Conservation (phyloP, 2,888 invertebrate species). For the Drosophila paramelanica region DNA sequence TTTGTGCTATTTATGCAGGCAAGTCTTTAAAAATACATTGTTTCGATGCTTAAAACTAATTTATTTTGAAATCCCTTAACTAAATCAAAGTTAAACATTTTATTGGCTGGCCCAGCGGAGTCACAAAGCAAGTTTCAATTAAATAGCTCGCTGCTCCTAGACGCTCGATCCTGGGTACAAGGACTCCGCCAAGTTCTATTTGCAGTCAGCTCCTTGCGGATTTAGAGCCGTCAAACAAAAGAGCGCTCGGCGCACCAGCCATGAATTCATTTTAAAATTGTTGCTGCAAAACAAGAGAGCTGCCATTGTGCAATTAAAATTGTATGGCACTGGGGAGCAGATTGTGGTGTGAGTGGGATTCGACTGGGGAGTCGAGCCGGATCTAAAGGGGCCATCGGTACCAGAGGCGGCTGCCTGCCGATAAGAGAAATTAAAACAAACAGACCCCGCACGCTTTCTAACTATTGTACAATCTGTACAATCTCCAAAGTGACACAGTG, state of each 20-base stretch:
- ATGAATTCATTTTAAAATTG: slow-evolving; percentile 80
- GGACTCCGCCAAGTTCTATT: slow-evolving; percentile 21
- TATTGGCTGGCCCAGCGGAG: slow-evolving; percentile 74
- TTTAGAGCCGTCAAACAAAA: slow-evolving; percentile 73
- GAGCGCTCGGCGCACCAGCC: slow-evolving; percentile 61
- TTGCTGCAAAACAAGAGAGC: slow-evolving; percentile 71
- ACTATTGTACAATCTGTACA: slow-evolving; percentile 70
- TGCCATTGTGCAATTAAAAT: slow-evolving; percentile 81
- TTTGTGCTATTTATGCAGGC: too few species aligned
- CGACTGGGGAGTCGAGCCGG: slow-evolving; percentile 6
- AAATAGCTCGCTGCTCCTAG: slow-evolving; percentile 60
- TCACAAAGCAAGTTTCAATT: slow-evolving; percentile 80
- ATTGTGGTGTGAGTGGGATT: slow-evolving; percentile 9
- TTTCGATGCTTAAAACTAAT: slow-evolving; percentile 51
- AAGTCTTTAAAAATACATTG: too few species aligned
- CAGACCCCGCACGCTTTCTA: slow-evolving; percentile 53
- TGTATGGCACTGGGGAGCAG: slow-evolving; percentile 74
- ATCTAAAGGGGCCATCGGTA: slow-evolving; percentile 18
- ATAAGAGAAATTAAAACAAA: slow-evolving; percentile 79
- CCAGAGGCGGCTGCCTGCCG: slow-evolving; percentile 68
- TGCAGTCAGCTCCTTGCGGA: slow-evolving; percentile 67
- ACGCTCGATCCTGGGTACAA: slow-evolving; percentile 3
- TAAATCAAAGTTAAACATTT: slow-evolving; percentile 82
- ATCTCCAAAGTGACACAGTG: slow-evolving; percentile 74
- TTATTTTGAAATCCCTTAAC: slow-evolving; percentile 75